phyloP scores from a whole-genome alignment of 2,888 invertebrate genomes.

The Ligdia adustata region DNA sequence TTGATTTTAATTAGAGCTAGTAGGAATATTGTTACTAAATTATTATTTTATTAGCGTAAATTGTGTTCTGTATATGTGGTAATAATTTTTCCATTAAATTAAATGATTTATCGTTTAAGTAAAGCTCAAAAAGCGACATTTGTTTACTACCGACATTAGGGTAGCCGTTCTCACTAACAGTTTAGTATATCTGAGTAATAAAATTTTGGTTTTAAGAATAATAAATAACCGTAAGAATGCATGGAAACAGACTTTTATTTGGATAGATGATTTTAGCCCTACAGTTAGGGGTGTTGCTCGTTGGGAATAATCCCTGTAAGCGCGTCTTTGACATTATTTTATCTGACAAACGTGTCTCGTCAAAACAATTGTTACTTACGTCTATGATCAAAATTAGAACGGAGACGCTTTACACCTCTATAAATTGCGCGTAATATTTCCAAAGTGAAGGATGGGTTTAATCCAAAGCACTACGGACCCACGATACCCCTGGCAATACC shows the following conservation, averaged over 20 bases:
- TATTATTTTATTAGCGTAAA: conserved; percentile 74
- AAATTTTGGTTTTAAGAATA: conserved; percentile 71
- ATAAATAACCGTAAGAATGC: conserved; percentile 73
- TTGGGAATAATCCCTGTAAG: no score
- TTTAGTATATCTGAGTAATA: conserved; percentile 63
- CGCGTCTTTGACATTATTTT: no score
- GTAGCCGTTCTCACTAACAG: conserved; percentile 57
- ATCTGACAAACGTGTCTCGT: no score
- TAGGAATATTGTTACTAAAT: conserved; percentile 72
- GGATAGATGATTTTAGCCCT: no score
- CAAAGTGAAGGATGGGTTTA: no score
- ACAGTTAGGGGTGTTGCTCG: no score
- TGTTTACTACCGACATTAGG: conserved; percentile 43
- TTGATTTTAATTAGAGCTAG: conserved; percentile 74
- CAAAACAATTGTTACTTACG: no score
- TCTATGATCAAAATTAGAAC: no score
- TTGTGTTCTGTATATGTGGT: conserved; percentile 76
- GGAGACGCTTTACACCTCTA: no score
- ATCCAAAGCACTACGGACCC: no score
- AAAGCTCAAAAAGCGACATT: conserved; percentile 65
- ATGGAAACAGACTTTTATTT: conserved; percentile 41
- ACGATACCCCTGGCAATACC: no score
- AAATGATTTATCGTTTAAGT: conserved; percentile 65
- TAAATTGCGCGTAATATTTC: no score
- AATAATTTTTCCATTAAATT: conserved; percentile 65